Evolutionary conservation across 2,888 invertebrate genomes (phyloP), one percentile per base, ranked within the genome.

Genomic region (Cordylochernes scorpioides): DNA sequence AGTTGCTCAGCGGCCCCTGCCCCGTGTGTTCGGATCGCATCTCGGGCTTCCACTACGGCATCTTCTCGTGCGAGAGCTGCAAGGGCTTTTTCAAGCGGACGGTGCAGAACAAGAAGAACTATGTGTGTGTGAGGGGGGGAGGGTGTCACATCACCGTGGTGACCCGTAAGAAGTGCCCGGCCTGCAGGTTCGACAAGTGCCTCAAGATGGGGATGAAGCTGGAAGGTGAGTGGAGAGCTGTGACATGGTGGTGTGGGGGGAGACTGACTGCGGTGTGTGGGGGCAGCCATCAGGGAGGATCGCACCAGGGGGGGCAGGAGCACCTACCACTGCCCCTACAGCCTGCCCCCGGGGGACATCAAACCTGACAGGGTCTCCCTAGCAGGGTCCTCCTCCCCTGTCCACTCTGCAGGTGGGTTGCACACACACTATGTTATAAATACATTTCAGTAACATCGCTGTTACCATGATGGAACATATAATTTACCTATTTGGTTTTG

Each of bases 21-120:
- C 84, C 86, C 9, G 82, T 86, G 31, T 86, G 86, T 53, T 82
- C 80, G 3, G 86, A 86, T 55, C 78, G 82, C 52, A 84, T 84
- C 50, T 80, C 80, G 43, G 84, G 91, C 16, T 91, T 88, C 58
- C 91, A 91, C 55, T 91, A 91, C 54, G 91, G 91, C 8, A 88
- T 88, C 45, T 88, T 86, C 59, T 86, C 84, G 8, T 91, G 91
- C 57, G 91, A 91, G 52, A 82, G 82, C 13, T 91, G 91, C 57
- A 91, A 91, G 55, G 88, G 88, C 3, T 91, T 91, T 60, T 91
- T 91, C 60, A 91, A 91, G 55, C 63, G 91, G 36, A 91, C 88
- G 13, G 88, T 91, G n/a, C 91, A 91, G 58, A 91, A 91, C 53
- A 68, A 86, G 43, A 91, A 91, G 60, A 80, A 82, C 52, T 91